Evolutionary conservation across 2,797 vertebrate species (phyloP).

Genomic region (Manis pentadactyla): DNA sequence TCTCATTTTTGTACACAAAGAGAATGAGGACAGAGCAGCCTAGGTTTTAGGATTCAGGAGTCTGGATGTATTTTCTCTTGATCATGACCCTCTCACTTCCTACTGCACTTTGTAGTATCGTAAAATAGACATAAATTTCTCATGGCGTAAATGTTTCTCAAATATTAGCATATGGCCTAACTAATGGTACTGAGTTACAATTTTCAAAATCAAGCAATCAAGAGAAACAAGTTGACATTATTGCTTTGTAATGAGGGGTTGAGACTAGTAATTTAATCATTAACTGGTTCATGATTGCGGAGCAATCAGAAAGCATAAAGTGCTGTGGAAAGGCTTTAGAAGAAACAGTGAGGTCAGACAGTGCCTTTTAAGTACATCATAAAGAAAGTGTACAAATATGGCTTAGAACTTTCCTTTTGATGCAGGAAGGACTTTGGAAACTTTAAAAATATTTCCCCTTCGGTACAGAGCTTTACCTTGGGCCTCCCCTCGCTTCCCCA

Average conservation of each 20-base stretch:
- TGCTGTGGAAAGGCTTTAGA: not conserved
- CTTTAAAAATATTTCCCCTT: not conserved
- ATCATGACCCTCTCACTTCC: slow-evolving; percentile 30
- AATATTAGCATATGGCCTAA: slow-evolving; percentile 62
- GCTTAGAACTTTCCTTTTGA: slow-evolving; percentile 21
- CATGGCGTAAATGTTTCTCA: slow-evolving; percentile 64
- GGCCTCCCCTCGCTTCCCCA: not conserved
- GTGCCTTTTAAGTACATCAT: not conserved
- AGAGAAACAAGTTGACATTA: slow-evolving; percentile 58
- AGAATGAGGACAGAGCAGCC: not conserved
- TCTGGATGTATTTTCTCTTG: slow-evolving; percentile 49
- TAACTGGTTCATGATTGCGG: slow-evolving; percentile 36
- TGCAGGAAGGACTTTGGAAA: not conserved
- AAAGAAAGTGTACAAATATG: not conserved
- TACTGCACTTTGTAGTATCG: slow-evolving; percentile 14
- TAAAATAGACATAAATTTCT: slow-evolving; percentile 65
- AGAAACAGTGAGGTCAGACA: slow-evolving; percentile 27
- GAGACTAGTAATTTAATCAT: slow-evolving; percentile 69
- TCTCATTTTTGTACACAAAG: not conserved
- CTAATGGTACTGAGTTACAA: slow-evolving; percentile 52
- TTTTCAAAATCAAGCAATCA: slow-evolving; percentile 53
- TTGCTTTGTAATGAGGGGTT: slow-evolving; percentile 57
- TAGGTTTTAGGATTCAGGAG: slow-evolving; percentile 33
- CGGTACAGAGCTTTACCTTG: not conserved
- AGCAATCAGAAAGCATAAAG: slow-evolving; percentile 42